A percentile compares a stretch with the other conserved stretches of the same genome.
Evolutionary conservation across 2,113 vertebrate genomes (phyloP).

Genomic region (Neodontobutis hainanensis): DNA sequence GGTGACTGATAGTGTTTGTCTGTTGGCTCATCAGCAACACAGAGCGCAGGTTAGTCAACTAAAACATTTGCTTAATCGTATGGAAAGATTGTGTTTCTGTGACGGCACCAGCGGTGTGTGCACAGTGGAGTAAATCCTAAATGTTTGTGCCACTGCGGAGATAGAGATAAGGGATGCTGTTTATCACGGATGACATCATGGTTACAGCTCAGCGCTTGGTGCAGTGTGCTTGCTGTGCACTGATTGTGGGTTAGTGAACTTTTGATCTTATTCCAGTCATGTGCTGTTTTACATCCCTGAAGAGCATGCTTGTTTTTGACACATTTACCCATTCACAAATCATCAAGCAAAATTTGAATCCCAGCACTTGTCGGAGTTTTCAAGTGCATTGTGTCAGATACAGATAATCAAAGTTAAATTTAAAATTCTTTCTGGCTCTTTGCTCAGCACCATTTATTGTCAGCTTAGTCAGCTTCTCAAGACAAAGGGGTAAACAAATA

Average conservation of each 20-base stretch:
- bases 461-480: slow-evolving; percentile 4
- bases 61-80: slow-evolving; percentile 5
- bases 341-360: slow-evolving; percentile 8
- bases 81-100: slow-evolving; percentile 9
- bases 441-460: not conserved
- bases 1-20: not conserved
- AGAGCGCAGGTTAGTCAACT: not conserved
- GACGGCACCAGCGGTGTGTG: not conserved
- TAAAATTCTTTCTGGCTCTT: not conserved
- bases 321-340: not conserved
- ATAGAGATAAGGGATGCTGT: not conserved
- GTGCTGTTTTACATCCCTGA: not conserved
- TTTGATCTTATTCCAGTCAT: not conserved
- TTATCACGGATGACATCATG: not conserved
- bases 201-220: not conserved
- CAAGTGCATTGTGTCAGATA: slow-evolving; percentile 19
- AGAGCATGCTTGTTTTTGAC: not conserved
- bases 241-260: not conserved
- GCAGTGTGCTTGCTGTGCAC: not conserved
- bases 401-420: not conserved
- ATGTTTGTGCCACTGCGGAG: not conserved
- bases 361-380: slow-evolving; percentile 37
- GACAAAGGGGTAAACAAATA: slow-evolving; percentile 28
- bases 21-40: not conserved
- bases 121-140: not conserved